These are phyloP conservation scores for Epinephelus fuscoguttatus DNA, from an alignment of 2,113 vertebrate genomes.

Conservation along the genomic window DNA sequence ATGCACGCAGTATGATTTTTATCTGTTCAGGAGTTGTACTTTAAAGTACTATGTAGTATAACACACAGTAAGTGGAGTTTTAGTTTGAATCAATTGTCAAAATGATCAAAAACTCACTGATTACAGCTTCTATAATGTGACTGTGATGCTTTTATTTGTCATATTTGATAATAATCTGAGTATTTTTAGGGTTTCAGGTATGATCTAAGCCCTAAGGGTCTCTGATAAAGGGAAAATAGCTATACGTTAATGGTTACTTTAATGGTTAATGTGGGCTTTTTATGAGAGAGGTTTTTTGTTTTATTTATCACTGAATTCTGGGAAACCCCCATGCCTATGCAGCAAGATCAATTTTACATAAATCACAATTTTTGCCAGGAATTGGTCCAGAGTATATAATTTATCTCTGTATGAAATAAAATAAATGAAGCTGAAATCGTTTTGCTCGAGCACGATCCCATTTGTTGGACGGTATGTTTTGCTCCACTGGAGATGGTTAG, in stretches of 20 bases:
- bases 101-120: not conserved
- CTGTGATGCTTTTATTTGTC: not conserved
- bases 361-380: not conserved
- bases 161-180: not conserved
- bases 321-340: slow-evolving; percentile 19
- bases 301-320: slow-evolving; percentile 20
- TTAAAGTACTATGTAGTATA: too few relatives aligned
- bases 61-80: not conserved
- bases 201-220: not conserved
- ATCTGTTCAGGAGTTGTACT: slow-evolving; percentile 13
- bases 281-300: not conserved
- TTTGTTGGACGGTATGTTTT: slow-evolving; percentile 42
- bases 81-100: not conserved
- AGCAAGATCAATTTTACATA: not conserved
- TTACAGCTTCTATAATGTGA: not conserved
- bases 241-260: not conserved
- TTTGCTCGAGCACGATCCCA: slow-evolving; percentile 33
- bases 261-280: not conserved
- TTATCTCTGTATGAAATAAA: slow-evolving; percentile 37
- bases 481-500: slow-evolving; percentile 52
- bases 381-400: slow-evolving; percentile 23
- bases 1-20: slow-evolving; percentile 20
- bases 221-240: not conserved
- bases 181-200: not conserved
- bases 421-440: slow-evolving; percentile 52